Percentiles rank a stretch among this genome's conserved stretches.
These are phyloP conservation scores for Agapornis roseicollis DNA, from an alignment of 2,113 vertebrate genomes.

Conservation along the genomic window DNA sequence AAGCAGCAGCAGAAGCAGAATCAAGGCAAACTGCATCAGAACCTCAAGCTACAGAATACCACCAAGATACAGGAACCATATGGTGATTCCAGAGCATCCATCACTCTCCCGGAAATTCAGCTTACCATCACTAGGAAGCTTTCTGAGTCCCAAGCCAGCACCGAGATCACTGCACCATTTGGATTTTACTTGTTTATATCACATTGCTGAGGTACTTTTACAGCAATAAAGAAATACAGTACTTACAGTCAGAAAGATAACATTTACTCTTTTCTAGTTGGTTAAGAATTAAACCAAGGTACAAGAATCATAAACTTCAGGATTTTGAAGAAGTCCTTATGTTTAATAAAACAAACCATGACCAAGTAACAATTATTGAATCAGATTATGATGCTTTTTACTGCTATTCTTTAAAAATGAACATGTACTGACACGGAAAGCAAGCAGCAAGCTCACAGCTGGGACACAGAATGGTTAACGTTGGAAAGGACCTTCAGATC, in stretches of 20 bases:
- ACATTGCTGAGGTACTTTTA: background rate
- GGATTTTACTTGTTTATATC: background rate
- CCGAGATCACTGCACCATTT: accelerated
- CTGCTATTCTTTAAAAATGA: accelerated
- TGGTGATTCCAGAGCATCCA: background rate
- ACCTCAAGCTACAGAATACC: too few species aligned
- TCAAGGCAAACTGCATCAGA: background rate
- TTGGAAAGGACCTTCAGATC: background rate
- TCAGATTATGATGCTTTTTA: accelerated
- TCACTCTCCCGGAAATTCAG: accelerated
- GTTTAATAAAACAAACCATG: background rate
- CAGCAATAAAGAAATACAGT: accelerated
- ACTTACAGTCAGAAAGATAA: accelerated
- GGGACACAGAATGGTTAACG: accelerated
- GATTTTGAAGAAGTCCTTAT: background rate
- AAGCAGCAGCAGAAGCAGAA: background rate
- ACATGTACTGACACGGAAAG: accelerated
- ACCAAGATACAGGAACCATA: accelerated
- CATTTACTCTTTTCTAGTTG: background rate
- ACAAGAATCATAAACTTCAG: accelerated
- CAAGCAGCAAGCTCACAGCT: background rate
- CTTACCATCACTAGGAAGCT: too few species aligned
- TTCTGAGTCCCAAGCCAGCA: background rate
- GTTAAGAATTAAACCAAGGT: background rate
- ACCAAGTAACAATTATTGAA: background rate